Evolutionary conservation across 35 echinoderm and acorn worm genomes (phyloP), one percentile per base, ranked within the genome.

Genomic region (Stichopus chloronotus): DNA sequence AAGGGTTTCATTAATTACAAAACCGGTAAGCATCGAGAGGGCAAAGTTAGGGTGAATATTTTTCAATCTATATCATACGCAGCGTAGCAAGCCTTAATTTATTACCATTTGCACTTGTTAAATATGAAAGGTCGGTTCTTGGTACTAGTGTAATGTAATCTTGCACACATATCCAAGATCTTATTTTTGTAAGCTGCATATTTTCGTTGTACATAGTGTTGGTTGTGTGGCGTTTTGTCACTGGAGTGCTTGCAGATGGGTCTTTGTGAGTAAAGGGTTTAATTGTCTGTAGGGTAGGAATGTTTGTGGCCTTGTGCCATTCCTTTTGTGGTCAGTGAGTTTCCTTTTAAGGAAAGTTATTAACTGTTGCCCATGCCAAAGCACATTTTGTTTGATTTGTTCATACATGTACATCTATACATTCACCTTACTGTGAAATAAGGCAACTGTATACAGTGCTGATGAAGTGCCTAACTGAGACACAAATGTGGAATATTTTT

Each of bases 91-190:
- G 87, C 87, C 65, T 89, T 89, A 89, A 89, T 89, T 89, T 89
- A 89, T 89, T 89, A 89, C 87, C 87, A 74, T 89, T 89, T 89
- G 87, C 65, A 89, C 87, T 89, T 89, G 87, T 89, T 89, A 89
- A 89, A 89, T 89, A 89, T 89, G 87, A 89, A 89, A 89, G 87
- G 87, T 89, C 87, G 87, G 30, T 52, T 83, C 65, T 89, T 74
- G 65, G 65, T 89, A 55, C 65, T 74, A 71, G 87, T 89, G 87
- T 89, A 89, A 89, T 89, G 87, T 72, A 89, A 89, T 89, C 87
- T 89, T 65, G 23, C 59, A 74, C 87, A 89, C 65, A 88, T 88
- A 85, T 85, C 82, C 82, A 58, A 85, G 82, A 85, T 85, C 87
- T 89, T 89, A 65, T 89, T 89, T 89, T 89, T 85, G 82, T 23